Evolutionary conservation across 2,113 vertebrate species (phyloP), one percentile per base, ranked within the genome.

Genomic region (Bubo scandiacus): DNA sequence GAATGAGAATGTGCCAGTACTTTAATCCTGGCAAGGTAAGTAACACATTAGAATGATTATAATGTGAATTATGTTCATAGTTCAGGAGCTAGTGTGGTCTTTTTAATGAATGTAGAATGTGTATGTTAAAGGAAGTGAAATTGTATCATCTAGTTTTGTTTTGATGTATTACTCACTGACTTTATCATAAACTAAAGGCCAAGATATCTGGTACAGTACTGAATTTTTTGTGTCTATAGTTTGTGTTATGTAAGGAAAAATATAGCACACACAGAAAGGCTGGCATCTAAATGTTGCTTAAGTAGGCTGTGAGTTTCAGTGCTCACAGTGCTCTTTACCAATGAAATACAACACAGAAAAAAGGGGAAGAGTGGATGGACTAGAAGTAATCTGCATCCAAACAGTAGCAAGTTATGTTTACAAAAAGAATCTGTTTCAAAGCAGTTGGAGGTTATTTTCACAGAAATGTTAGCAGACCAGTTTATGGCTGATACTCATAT

Each of bases 371-470:
- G 36, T 0, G 25, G 25, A 67, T 65, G 19, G 36, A 82, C 57
- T 63, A 57, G 61, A 89, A 92, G n/a, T 45, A 88, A 55, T 75
- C 86, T 59, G 30, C 70, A 90, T 78, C 47, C 59, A 86, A 77
- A 63, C 15, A 75, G 63, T n/a, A 79, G 25, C 86, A 84, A 42
- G 27, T 77, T 80, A 89, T 92, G 79, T 92, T 95, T 96, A 79
- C 85, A 94, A 96, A 96, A 59, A 90, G 45, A 88, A 78, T 82
- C 73, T 86, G n/a, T 88, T 91, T 91, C 58, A 86, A 90, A 96
- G 54, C 49, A 86, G 23, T 49, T 84, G 83, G 80, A 81, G 80
- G 32, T 45, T 68, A 75, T 90, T 93, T 91, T 88, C n/a, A 47
- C 25, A 71, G 75, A 77, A 95, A 82, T 63, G 57, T 62, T 88